Evolutionary conservation across 1,140 invertebrate species (phyloP), one percentile per base, ranked within the genome.

Genomic region (Maniola jurtina): DNA sequence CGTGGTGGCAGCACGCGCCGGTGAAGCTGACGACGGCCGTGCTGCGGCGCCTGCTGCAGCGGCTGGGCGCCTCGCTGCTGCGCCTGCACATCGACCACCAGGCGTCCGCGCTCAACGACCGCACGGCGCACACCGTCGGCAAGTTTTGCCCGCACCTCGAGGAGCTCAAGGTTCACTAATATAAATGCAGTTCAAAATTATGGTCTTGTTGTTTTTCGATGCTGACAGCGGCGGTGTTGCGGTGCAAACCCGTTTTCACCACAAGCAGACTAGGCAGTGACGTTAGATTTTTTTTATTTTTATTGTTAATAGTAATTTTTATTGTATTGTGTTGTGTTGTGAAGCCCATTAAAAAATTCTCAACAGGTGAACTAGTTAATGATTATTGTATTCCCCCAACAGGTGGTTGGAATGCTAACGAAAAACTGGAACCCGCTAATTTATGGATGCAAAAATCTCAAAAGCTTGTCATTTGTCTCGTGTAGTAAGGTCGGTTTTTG

Each of bases 91-190:
- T 91, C 45, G 88, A 91, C 68, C 82, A 90, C 73, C 77, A 83
- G 63, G 86, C 80, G 80, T 85, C 83, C 7, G 81, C 83, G 11
- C 81, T 91, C 45, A 90, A 91, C 66, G 86, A 91, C 72, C 87
- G 89, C 73, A 91, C 89, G 16, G 88, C 89, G 6, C 87, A 89
- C 71, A 83, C 81, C 7, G 75, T 91, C 14, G 84, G 84, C 73
- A 91, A 90, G 76, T 91, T 86, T 77, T 91, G 90, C 61, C 89
- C 86, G 7, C 76, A 85, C 60, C 81, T 91, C 8, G 86, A 88
- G 64, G 88, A 90, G 60, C 66, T 91, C 9, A 81, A 88, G 77
- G 87, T 90, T 15, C 48, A 15, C 15, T n/a, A n/a, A n/a, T n/a
- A n/a, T n/a, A n/a, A n/a, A n/a, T n/a, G n/a, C n/a, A n/a, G n/a